These are phyloP conservation scores for Lithophane socia DNA, from an alignment of 2,888 invertebrate genomes.

Conservation along the genomic window DNA sequence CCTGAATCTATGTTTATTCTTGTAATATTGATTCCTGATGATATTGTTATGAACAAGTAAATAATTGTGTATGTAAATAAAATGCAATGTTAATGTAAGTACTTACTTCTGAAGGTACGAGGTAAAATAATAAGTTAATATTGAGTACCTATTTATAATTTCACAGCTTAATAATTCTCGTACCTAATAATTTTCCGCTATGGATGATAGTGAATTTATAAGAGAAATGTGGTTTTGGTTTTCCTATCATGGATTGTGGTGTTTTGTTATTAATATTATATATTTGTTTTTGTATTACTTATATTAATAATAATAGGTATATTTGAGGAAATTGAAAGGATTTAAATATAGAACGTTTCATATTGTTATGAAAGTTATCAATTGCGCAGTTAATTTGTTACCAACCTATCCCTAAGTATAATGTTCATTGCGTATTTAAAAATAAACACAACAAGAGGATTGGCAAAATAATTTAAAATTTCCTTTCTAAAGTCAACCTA, in stretches of 20 bases:
- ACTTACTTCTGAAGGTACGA: background rate
- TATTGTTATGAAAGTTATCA: background rate
- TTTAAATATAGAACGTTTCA: background rate
- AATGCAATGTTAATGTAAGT: background rate
- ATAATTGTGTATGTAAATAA: background rate
- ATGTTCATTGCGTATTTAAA: background rate
- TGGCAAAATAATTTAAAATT: background rate
- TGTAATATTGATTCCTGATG: no score
- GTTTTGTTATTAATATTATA: background rate
- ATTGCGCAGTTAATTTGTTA: conserved; percentile 8
- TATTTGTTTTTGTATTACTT: conserved; percentile 5
- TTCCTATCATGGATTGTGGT: conserved; percentile 8
- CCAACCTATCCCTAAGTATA: background rate
- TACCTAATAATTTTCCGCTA: background rate
- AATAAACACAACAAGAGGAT: background rate
- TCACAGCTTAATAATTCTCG: background rate
- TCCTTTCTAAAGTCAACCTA: background rate
- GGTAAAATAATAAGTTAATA: background rate
- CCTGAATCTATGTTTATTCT: background rate
- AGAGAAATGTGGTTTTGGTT: conserved; percentile 37
- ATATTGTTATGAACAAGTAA: background rate
- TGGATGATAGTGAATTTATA: background rate
- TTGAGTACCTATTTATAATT: conserved; percentile 11
- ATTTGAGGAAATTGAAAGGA: conserved; percentile 22
- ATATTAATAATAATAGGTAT: background rate